Base-by-base conservation (phyloP, 2,888 invertebrate species). In the Synanthedon vespiformis region DNA sequence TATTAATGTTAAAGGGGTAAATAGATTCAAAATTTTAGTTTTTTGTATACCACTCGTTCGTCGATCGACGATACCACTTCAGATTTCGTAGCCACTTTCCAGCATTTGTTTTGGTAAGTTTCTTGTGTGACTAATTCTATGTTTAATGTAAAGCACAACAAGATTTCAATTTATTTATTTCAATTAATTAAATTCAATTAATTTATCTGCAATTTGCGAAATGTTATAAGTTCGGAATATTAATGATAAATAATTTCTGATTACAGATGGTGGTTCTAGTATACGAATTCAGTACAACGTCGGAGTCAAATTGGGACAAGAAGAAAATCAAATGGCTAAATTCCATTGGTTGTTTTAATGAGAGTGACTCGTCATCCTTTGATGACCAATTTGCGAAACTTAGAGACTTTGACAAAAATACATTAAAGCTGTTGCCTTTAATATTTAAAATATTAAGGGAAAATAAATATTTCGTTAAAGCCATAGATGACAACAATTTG, bases 181-280 rank as follows among this genome's bases (percentile, higher is more conserved):
- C n/a, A n/a, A n/a, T n/a, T n/a, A n/a, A n/a, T n/a, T n/a, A n/a
- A n/a, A n/a, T n/a, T n/a, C n/a, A n/a, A n/a, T n/a, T n/a, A n/a
- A n/a, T n/a, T n/a, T n/a, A n/a, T n/a, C n/a, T n/a, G n/a, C n/a
- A n/a, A 22, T 1, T 22, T 22, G 4, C 5, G 22, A 22, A 22
- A 8, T 34, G 34, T 34, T 34, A 10, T 34, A 34, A 34, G 5
- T 6, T 10, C 3, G 10, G 34, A 10, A 34, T 34, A 34, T 34
- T 34, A 34, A 34, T 34, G 0, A 10, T 34, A 34, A 34, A 34
- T 34, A 34, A 34, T 34, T 58, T 62, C 53, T 56, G 22, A 54
- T 85, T 85, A 56, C 84, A 86, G 85, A 70, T 68, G 54, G 65
- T 82, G 18, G 65, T 84, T 44, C 65, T 83, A 40, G 65, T 80